Evolutionary conservation across 1,140 invertebrate genomes (phyloP), one percentile per base, ranked within the genome.

Genomic region (Wiebesia pumilae): DNA sequence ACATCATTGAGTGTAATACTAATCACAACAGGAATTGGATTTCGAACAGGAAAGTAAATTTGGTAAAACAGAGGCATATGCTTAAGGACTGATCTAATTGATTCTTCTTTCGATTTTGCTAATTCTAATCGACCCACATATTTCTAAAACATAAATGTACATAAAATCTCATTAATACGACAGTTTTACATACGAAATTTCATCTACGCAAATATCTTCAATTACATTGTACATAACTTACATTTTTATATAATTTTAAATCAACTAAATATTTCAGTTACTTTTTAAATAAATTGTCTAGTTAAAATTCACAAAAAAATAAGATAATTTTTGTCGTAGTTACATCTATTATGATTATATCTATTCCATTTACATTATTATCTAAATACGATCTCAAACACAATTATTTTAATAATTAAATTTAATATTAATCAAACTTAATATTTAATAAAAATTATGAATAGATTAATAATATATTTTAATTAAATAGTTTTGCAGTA

Each of bases 71-170:
- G 86, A 3, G 91, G 84, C 51, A 85, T 85, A 65, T 90, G 90
- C 43, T 88, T 38, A 7, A 88, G 38, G 35, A 94, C 85, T 3
- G 78, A 88, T 62, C 79, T 67, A 30, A 92, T 80, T 1, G 92
- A 89, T 10, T 90, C 87, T 0, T 90, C 81, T 81, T 86, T 91
- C 6, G 91, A 89, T 77, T 90, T 89, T 7, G 80, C 88, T 75
- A 93, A 86, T 87, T 93, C 90, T 33, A 94, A 81, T 83, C 83
- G 88, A 9, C 93, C 93, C 0, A 92, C 89, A 65, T 93, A 93
- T 84, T 89, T 90, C 91, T 92, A 35, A 77, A 92, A 90, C 16
- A 62, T 33, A 35, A 40, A 40, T 43, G 27, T 82, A 67, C 71
- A 82, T 14, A 67, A 4, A 47, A 47, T 47, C 14, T 16, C 38